Base-by-base conservation (phyloP, 1,140 invertebrate genomes). In the Limonius californicus region DNA sequence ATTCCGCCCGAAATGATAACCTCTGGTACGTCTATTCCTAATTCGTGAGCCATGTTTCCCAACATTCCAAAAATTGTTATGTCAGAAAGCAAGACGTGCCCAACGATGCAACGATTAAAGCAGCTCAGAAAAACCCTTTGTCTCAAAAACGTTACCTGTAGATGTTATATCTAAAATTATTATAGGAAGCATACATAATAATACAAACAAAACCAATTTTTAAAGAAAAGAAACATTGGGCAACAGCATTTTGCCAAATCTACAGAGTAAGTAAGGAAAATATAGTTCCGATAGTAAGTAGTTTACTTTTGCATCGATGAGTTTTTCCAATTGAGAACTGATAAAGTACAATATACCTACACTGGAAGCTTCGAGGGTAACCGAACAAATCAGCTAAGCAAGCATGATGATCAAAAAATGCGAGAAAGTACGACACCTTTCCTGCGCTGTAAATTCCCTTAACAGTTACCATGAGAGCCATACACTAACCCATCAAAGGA, bases 41-140 rank as follows among this genome's bases (percentile, higher is more conserved):
- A 78, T 68, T 88, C 85, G 62, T 84, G 76, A 0, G 87, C 87
- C 50, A 90, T 74, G 70, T 89, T 88, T 0, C 92, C 90, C 15
- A 95, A 77, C 56, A 95, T 89, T 0, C 89, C 89, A 72, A 95
- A 95, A 59, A 94, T 92, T 2, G 92, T 93, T 55, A 91, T 8
- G 92, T 89, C 23, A 95, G 75, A 3, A 95, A 77, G 67, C 90
- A 93, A 0, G 92, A 81, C 0, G 89, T 90, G 68, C 91, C 89
- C 61, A 90, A 68, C 0, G 84, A 84, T 2, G 88, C 90, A 0
- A 92, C 86, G 21, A 91, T 88, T 72, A 89, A 82, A 0, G 88
- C 87, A 69, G 91, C 89, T 63, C 84, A 45, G 15, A 42, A 18
- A 19, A 39, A 12, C 14, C 4, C 4, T 18, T 50, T 4, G 8